Conservation (phyloP, 2,113 vertebrate genomes). For the Equus quagga region DNA sequence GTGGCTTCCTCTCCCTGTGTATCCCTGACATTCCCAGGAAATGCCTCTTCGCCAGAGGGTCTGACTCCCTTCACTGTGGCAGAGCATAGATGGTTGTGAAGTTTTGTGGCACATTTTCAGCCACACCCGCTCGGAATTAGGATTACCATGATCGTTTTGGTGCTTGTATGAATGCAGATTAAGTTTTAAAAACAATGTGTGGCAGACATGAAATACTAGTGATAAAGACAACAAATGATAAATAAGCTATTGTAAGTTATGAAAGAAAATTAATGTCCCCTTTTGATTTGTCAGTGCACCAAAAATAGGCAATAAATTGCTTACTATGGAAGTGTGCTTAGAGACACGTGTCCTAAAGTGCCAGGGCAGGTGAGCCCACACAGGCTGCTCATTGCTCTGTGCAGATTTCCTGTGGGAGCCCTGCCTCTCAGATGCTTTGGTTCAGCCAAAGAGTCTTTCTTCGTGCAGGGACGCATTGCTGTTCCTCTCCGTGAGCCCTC, state of each 20-base stretch:
- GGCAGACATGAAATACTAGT: conserved; percentile 30
- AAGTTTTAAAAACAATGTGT: conserved; percentile 57
- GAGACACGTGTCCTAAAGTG: neutral
- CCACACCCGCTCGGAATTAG: neutral
- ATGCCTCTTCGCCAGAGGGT: neutral
- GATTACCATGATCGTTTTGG: neutral
- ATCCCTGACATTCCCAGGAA: conserved; percentile 64
- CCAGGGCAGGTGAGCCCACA: neutral
- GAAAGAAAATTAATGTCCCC: conserved; percentile 47
- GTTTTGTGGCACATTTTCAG: neutral
- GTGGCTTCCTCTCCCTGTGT: conserved; percentile 25
- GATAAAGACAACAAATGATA: conserved; percentile 70
- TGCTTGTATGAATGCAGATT: conserved; percentile 62
- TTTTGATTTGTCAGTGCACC: conserved; percentile 60
- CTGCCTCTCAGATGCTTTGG: neutral
- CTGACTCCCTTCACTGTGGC: neutral
- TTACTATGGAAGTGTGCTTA: conserved; percentile 28
- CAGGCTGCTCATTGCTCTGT: neutral
- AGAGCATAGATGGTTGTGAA: conserved; percentile 35
- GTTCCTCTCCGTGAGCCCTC: neutral
- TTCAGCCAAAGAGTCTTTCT: conserved; percentile 37
- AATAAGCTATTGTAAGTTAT: conserved; percentile 54
- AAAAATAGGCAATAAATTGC: neutral
- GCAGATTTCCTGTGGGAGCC: neutral
- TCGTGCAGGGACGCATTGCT: neutral